phyloP scores from a whole-genome alignment of 2,797 vertebrate genomes.

The Masticophis lateralis region DNA sequence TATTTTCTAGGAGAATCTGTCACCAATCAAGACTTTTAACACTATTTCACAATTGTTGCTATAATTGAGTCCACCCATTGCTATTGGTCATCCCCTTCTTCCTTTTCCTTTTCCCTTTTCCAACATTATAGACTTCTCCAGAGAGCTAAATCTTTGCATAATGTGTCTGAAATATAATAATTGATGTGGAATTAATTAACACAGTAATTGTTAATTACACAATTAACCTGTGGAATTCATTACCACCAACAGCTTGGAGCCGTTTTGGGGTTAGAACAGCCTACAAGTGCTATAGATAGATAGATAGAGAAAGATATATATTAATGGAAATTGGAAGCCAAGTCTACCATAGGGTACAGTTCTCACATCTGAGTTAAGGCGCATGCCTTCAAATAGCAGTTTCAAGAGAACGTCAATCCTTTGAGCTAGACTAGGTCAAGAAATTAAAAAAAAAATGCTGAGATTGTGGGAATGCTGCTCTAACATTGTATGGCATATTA shows the following conservation, averaged over 20 bases:
- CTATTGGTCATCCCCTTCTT: not conserved
- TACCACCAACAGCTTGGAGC: not conserved
- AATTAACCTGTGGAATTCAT: not conserved
- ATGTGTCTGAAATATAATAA: not conserved
- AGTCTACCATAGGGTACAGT: not conserved
- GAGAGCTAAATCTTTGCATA: not conserved
- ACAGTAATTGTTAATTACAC: not conserved
- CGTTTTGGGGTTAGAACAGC: not conserved
- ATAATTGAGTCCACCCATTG: not conserved
- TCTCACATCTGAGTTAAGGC: not conserved
- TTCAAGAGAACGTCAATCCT: not conserved
- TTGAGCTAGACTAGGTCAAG: not conserved
- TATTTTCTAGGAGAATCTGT: not conserved
- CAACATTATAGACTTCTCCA: not conserved
- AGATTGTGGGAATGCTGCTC: not conserved
- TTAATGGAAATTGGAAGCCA: not conserved
- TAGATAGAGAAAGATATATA: rapidly evolving
- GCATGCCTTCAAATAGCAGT: not conserved
- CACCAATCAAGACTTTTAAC: not conserved
- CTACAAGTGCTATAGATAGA: not conserved
- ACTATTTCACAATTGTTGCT: not conserved
- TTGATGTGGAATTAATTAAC: not conserved
- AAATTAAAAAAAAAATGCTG: not conserved
- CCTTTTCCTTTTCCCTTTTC: not conserved
- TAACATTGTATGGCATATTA: not conserved